Evolutionary conservation across 2,797 vertebrate genomes (phyloP).

Genomic region (Chrysolophus pictus): DNA sequence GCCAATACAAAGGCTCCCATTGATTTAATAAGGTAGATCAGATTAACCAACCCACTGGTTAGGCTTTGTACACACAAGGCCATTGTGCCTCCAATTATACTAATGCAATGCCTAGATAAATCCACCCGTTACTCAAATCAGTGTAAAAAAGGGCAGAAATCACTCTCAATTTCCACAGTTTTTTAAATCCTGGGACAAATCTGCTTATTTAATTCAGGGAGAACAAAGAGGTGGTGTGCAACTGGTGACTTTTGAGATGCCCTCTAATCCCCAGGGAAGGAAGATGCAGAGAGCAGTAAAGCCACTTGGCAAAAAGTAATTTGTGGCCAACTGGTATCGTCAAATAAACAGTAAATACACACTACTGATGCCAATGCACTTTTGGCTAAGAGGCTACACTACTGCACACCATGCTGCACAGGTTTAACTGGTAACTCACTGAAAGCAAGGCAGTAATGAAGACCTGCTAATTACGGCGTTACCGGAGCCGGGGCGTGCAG

Average conservation of each 20-base stretch:
- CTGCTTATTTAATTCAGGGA: neutral
- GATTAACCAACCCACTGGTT: neutral
- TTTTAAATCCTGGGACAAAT: neutral
- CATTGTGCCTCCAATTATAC: neutral
- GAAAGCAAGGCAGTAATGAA: neutral
- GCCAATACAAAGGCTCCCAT: neutral
- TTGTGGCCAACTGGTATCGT: neutral
- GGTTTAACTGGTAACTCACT: neutral
- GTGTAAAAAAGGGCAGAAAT: neutral
- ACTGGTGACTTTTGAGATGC: neutral
- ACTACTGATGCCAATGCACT: neutral
- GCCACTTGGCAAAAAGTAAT: neutral
- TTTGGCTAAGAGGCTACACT: neutral
- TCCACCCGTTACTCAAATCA: neutral
- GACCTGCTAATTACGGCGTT: neutral
- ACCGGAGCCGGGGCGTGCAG: accelerated
- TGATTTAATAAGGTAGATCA: neutral
- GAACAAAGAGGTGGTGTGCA: neutral
- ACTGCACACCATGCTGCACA: accelerated
- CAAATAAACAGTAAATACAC: neutral
- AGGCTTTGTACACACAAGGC: neutral
- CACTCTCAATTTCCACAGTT: neutral
- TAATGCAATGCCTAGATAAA: neutral
- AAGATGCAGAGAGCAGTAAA: neutral
- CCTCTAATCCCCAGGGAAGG: neutral